A percentile compares a stretch with the other conserved stretches of the same genome.
Conservation (phyloP, 2,888 invertebrate genomes). For the Patella ulyssiponensis region DNA sequence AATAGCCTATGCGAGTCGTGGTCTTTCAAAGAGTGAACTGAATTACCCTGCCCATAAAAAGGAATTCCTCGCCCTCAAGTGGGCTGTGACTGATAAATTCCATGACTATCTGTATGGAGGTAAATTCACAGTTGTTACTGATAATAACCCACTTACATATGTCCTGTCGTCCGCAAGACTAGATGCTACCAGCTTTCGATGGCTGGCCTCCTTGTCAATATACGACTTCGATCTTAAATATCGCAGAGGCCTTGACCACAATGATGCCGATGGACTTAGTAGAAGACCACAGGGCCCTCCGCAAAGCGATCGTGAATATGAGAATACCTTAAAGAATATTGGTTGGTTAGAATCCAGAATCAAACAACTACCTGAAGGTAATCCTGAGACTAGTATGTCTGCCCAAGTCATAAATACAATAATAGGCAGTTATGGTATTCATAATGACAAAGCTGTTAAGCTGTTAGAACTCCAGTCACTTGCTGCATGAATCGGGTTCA, state of each 20-base stretch:
- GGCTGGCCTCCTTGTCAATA: background rate
- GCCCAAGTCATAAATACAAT: background rate
- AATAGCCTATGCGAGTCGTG: slow-evolving; percentile 41
- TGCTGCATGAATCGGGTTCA: no score
- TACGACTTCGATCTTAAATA: slow-evolving; percentile 8
- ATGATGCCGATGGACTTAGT: slow-evolving; percentile 15
- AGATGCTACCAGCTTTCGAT: background rate
- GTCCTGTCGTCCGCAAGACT: slow-evolving; percentile 24
- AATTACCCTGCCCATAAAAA: slow-evolving; percentile 36
- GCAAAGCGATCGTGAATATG: slow-evolving; percentile 11
- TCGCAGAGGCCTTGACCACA: background rate
- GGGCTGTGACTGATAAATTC: slow-evolving; percentile 37
- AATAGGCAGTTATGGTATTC: background rate
- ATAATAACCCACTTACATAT: slow-evolving; percentile 42
- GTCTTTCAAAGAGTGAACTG: slow-evolving; percentile 29
- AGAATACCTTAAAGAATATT: slow-evolving; percentile 1
- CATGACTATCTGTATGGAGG: slow-evolving; percentile 23
- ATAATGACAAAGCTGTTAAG: background rate
- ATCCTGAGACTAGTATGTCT: background rate
- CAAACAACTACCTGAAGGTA: background rate
- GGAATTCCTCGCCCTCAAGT: slow-evolving; percentile 37
- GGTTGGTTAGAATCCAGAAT: slow-evolving; percentile 1
- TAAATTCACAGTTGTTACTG: slow-evolving; percentile 36
- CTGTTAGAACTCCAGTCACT: background rate
- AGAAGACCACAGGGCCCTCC: background rate